Percentiles rank a stretch among this genome's conserved stretches.
Evolutionary conservation across 2,113 vertebrate species (phyloP).

Genomic region (Tetrax tetrax): DNA sequence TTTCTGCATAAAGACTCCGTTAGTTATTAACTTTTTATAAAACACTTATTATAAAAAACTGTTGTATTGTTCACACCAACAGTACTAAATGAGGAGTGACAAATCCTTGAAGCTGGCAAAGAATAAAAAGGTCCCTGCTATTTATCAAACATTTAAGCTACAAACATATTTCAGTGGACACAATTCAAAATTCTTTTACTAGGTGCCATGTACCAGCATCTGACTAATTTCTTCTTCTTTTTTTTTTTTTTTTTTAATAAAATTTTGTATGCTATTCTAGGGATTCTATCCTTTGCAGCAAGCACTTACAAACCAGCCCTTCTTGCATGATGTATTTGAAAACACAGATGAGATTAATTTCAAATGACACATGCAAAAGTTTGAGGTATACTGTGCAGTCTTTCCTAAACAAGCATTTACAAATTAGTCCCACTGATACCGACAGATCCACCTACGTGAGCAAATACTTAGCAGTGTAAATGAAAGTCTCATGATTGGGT

Average conservation of each 20-base stretch:
- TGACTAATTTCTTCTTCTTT: not conserved
- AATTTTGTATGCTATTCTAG: not conserved
- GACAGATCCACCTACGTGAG: not conserved
- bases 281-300: not conserved
- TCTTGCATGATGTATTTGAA: not conserved
- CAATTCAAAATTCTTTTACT: not conserved
- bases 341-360: not conserved
- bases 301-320: not conserved
- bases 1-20: not conserved
- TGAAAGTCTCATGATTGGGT: not conserved
- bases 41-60: not conserved
- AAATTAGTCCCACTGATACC: not conserved
- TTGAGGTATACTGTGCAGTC: not conserved
- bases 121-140: slow-evolving; percentile 35
- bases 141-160: slow-evolving; percentile 34
- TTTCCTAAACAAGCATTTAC: not conserved
- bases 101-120: slow-evolving; percentile 60
- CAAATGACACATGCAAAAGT: not conserved
- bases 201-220: not conserved
- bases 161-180: not conserved
- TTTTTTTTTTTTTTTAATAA: too few relatives aligned
- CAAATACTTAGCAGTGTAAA: not conserved
- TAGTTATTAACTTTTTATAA: not conserved
- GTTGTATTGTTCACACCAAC: not conserved
- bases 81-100: slow-evolving; percentile 52